Conservation (phyloP, 2,797 vertebrate genomes). For the Sphenodon punctatus region DNA sequence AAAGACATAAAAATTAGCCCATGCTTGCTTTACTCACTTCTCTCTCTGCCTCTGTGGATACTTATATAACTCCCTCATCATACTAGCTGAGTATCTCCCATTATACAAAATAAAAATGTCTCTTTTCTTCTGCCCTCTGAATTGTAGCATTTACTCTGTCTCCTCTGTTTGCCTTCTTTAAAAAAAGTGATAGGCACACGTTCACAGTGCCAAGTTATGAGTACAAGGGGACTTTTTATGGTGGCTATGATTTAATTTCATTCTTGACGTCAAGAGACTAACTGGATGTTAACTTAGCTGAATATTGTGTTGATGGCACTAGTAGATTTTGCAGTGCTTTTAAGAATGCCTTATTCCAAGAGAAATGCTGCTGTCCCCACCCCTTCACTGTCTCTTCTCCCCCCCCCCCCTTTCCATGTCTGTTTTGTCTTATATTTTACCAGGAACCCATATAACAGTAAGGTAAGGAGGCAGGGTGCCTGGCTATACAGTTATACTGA, state of each 20-base stretch:
- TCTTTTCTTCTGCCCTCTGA: neutral
- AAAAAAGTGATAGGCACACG: neutral
- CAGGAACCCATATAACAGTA: neutral
- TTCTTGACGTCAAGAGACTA: conserved; percentile 29
- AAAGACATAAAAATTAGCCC: neutral
- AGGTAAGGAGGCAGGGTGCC: neutral
- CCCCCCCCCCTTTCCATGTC: neutral
- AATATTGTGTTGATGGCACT: conserved; percentile 28
- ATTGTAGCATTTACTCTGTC: neutral
- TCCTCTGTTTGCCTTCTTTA: neutral
- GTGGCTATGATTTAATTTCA: conserved; percentile 29
- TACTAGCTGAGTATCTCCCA: neutral
- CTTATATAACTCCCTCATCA: neutral
- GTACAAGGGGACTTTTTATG: conserved; percentile 1
- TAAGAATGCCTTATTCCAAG: conserved; percentile 39
- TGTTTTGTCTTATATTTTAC: neutral
- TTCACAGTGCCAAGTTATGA: neutral
- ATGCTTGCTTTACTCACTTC: neutral
- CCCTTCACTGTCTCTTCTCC: neutral
- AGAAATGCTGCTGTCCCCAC: neutral
- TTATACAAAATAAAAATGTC: neutral
- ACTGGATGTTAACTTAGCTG: conserved; percentile 42
- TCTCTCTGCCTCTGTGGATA: neutral
- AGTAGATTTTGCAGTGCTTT: conserved; percentile 9
- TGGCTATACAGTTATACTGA: neutral